phyloP scores from a whole-genome alignment of 2,888 invertebrate genomes.

The Neoitamus cyanurus region DNA sequence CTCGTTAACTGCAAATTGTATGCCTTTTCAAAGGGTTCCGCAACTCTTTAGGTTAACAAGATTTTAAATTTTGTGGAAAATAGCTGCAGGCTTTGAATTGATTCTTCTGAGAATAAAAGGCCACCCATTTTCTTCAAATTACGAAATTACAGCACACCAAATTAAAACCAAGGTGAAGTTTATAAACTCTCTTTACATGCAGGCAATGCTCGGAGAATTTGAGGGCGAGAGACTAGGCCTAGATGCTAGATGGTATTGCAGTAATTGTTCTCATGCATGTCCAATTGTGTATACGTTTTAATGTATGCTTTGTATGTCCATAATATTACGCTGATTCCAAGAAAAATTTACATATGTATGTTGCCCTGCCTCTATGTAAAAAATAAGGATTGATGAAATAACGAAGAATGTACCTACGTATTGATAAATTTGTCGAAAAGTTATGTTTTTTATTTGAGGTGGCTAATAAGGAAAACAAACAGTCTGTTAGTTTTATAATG shows the following conservation, averaged over 20 bases:
- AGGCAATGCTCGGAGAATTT: background rate
- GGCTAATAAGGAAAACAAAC: no score
- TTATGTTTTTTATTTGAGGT: no score
- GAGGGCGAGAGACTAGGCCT: background rate
- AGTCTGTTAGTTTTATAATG: no score
- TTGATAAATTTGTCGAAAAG: no score
- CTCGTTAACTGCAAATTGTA: background rate
- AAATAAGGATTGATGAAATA: no score
- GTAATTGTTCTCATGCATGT: no score
- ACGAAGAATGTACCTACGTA: no score
- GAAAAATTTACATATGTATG: no score
- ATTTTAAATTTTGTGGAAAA: background rate
- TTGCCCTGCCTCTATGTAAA: no score
- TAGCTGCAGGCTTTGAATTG: background rate
- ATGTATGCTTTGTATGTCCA: no score
- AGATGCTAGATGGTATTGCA: background rate
- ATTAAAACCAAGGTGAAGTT: background rate
- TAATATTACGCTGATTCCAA: no score
- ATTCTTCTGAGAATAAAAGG: background rate
- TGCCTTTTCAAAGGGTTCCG: background rate
- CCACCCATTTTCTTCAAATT: background rate
- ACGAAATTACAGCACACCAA: background rate
- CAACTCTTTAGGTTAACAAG: background rate
- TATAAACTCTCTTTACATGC: background rate
- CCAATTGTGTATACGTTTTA: no score